These are phyloP conservation scores for Poecile montanus DNA, from an alignment of 2,797 vertebrate species.

Conservation along the genomic window DNA sequence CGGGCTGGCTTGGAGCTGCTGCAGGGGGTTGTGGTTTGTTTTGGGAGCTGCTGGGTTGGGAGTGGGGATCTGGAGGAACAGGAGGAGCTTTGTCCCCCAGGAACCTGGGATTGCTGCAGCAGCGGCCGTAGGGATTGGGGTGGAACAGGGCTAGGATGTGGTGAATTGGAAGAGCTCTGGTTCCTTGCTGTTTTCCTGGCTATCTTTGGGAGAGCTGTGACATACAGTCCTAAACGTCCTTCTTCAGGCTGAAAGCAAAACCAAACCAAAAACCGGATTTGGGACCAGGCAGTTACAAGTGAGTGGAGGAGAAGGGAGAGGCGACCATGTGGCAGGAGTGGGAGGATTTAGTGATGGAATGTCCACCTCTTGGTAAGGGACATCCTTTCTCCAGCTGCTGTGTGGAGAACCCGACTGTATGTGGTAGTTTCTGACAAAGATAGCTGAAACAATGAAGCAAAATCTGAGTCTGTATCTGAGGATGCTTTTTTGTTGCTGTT, in stretches of 20 bases:
- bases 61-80: not conserved
- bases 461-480: slow-evolving; percentile 72
- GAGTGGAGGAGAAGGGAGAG: not conserved
- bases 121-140: not conserved
- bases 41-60: not conserved
- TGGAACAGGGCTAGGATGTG: not conserved
- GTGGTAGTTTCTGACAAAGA: slow-evolving; percentile 66
- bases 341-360: not conserved
- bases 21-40: not conserved
- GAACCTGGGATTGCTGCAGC: not conserved
- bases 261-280: not conserved
- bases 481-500: slow-evolving; percentile 71
- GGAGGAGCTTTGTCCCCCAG: not conserved
- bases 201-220: slow-evolving; percentile 61
- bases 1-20: not conserved
- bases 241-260: not conserved
- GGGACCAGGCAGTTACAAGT: slow-evolving; percentile 36
- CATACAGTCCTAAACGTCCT: not conserved
- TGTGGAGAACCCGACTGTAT: slow-evolving; percentile 36
- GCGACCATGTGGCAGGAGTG: not conserved
- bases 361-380: not conserved
- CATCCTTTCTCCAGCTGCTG: not conserved
- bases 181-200: slow-evolving; percentile 31
- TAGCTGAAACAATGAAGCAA: slow-evolving; percentile 52
- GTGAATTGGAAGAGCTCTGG: slow-evolving; percentile 1